These are phyloP conservation scores for Trachops cirrhosus DNA, from an alignment of 2,797 vertebrate species.

Conservation along the genomic window DNA sequence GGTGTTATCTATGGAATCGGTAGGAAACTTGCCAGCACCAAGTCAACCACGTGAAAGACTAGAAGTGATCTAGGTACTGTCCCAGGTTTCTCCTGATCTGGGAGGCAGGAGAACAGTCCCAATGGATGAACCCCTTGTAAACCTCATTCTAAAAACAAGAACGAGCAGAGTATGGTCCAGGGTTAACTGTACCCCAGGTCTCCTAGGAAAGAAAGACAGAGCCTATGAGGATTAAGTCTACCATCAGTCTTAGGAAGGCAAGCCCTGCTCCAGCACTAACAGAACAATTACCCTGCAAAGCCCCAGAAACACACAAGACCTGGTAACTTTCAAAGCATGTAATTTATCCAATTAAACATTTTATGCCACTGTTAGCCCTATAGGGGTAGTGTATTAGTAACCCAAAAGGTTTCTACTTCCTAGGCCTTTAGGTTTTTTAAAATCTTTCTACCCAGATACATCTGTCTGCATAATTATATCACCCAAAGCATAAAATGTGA, in stretches of 20 bases:
- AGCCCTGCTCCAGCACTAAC: background rate
- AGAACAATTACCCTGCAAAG: constrained; percentile 42
- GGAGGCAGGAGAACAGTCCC: background rate
- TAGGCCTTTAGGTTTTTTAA: background rate
- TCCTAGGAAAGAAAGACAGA: background rate
- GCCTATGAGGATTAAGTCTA: background rate
- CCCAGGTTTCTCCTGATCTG: background rate
- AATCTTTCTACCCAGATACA: constrained; percentile 21
- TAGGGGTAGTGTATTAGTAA: constrained; percentile 61
- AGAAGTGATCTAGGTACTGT: background rate
- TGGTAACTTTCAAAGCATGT: constrained; percentile 57
- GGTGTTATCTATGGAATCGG: too few species aligned
- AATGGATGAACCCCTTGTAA: background rate
- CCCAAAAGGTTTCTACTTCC: constrained; percentile 2
- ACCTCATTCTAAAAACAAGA: background rate
- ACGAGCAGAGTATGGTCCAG: background rate
- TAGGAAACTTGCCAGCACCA: background rate
- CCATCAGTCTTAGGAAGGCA: background rate
- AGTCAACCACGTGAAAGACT: background rate
- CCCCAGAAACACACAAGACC: constrained; percentile 52
- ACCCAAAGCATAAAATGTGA: background rate
- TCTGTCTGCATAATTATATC: constrained; percentile 44
- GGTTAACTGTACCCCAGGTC: background rate
- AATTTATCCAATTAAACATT: constrained; percentile 72
- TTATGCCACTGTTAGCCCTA: background rate